Base-by-base conservation (phyloP, 1,140 invertebrate species). In the Zaprionus inermis region DNA sequence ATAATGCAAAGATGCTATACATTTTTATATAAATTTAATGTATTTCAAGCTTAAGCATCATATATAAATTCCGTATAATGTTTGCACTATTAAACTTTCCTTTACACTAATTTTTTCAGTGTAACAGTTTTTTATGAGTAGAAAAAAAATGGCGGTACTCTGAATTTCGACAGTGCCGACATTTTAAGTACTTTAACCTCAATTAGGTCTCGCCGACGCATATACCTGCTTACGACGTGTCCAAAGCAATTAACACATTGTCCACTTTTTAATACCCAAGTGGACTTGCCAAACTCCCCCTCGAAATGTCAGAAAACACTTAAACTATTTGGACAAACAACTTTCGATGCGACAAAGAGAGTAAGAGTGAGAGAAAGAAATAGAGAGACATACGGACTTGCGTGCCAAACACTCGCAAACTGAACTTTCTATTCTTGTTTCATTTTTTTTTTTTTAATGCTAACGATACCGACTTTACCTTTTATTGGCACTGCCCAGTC, bases 181-280 rank as follows among this genome's bases (percentile, higher is more conserved):
- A 58, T 46, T 44, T 44, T 49, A 18, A 61, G 41, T 24, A 65
- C 59, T 64, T 69, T 52, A 34, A 28, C 22, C 46, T 59, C 54
- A 69, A 36, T 68, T 28, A 28, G 14, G 12, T 16, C 20, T 49
- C 7, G 1, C 9, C 10, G 24, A 54, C 12, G 6, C 30, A 9
- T 51, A 18, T 10, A 20, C 28, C 57, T 49, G 41, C 66, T 70
- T 58, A 85, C 68, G 82, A 86, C 72, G 65, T 88, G 79, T 83
- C 77, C 76, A 67, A 86, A 67, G 67, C 83, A 88, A 88, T 88
- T 88, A 88, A 88, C 83, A 88, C 83, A 89, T 88, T 89, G 82
- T 86, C 83, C 79, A 88, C 83, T 57, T 79, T 86, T 82, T 76
- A 86, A 67, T 81, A 61, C 52, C 58, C 56, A 46, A 60, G 56